Evolutionary conservation across 2,113 vertebrate genomes (phyloP).

Genomic region (Chamaea fasciata): DNA sequence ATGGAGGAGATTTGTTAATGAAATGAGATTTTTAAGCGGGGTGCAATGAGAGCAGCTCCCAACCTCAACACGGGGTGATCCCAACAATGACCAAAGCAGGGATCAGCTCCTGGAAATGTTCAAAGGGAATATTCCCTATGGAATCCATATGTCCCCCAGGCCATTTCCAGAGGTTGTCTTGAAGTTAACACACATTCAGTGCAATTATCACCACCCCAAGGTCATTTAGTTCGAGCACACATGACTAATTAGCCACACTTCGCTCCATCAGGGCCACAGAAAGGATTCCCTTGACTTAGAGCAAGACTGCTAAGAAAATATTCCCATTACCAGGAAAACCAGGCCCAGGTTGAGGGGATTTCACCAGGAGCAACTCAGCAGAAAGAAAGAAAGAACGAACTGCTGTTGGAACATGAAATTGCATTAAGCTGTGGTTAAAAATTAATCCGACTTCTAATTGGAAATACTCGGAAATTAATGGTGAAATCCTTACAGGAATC

Average conservation of each 20-base stretch:
- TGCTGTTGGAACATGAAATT: neutral
- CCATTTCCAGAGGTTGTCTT: neutral
- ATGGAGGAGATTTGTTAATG: neutral
- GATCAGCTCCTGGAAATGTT: no score
- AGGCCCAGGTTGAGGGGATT: neutral
- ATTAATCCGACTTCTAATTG: neutral
- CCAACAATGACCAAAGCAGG: neutral
- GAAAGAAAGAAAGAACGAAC: no score
- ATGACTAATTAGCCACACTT: neutral
- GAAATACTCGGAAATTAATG: neutral
- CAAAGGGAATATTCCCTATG: neutral
- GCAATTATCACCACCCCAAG: neutral
- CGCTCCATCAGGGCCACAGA: neutral
- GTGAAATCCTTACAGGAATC: neutral
- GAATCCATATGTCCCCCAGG: neutral
- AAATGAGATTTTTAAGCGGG: neutral
- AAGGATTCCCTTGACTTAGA: neutral
- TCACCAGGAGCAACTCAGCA: neutral
- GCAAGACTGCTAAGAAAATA: neutral
- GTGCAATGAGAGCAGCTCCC: neutral
- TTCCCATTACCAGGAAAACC: neutral
- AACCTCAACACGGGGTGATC: rapidly evolving
- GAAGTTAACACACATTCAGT: no score
- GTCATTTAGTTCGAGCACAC: neutral
- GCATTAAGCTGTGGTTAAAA: constrained; percentile 22